Conservation (phyloP, 2,888 invertebrate genomes). For the Clunio marinus region DNA sequence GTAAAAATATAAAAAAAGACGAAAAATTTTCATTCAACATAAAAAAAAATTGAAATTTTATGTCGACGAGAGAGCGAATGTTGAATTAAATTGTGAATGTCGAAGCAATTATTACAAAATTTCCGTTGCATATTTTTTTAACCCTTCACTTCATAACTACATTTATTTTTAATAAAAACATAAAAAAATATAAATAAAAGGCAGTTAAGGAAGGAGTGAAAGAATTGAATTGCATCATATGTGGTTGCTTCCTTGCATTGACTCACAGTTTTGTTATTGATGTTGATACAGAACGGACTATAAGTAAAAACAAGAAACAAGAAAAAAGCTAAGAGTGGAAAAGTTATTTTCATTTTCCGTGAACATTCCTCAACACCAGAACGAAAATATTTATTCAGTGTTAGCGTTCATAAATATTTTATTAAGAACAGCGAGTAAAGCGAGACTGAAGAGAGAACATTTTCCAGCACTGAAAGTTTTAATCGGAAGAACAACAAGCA, state of each 20-base stretch:
- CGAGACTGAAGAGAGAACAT: neutral
- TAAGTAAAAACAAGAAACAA: neutral
- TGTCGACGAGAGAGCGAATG: neutral
- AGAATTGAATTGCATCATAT: constrained; percentile 9
- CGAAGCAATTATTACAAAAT: constrained; percentile 26
- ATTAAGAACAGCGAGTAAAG: constrained; percentile 16
- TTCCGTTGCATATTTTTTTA: constrained; percentile 33
- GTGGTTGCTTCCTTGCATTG: no score
- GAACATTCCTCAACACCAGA: constrained; percentile 4
- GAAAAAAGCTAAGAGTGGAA: constrained; percentile 12
- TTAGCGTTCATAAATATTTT: constrained; percentile 38
- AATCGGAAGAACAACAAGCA: constrained; percentile 13
- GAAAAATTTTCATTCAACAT: no score
- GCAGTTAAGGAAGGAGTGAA: neutral
- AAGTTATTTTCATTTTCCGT: constrained; percentile 12
- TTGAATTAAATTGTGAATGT: neutral
- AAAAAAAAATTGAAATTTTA: no score
- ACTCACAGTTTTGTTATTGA: no score
- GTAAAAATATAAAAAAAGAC: no score
- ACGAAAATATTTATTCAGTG: constrained; percentile 34
- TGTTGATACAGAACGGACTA: neutral
- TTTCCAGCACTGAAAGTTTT: constrained; percentile 5
- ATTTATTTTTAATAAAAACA: no score
- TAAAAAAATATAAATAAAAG: neutral
- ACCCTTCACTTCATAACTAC: no score